These are phyloP conservation scores for Steromphala cineraria DNA, from an alignment of 2,888 invertebrate species.

Conservation along the genomic window DNA sequence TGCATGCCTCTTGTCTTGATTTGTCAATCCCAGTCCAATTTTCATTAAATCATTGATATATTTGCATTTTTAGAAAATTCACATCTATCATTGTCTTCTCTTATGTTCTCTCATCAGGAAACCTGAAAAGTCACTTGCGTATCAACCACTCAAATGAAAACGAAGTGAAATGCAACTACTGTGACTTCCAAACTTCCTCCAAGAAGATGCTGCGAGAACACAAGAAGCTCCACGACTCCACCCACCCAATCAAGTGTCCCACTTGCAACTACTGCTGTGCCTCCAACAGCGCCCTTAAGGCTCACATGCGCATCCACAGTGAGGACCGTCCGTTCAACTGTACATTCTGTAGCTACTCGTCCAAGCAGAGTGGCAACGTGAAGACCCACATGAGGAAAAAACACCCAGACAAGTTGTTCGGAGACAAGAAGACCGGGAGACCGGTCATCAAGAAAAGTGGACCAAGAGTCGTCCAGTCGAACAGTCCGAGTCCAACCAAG, in stretches of 20 bases:
- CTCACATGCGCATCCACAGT: slow-evolving; percentile 64
- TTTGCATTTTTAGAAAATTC: too few relatives aligned
- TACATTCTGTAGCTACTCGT: slow-evolving; percentile 64
- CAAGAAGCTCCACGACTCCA: slow-evolving; percentile 56
- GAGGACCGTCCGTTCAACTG: slow-evolving; percentile 64
- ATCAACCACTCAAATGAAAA: slow-evolving; percentile 70
- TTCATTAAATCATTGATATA: too few relatives aligned
- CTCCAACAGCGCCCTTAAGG: slow-evolving; percentile 57
- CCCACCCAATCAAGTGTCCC: slow-evolving; percentile 44
- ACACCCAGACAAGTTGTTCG: slow-evolving; percentile 52
- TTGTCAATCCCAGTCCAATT: too few relatives aligned
- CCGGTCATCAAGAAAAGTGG: background rate
- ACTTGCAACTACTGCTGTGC: slow-evolving; percentile 65
- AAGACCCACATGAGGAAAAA: slow-evolving; percentile 67
- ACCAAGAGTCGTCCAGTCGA: background rate
- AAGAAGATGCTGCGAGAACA: slow-evolving; percentile 69
- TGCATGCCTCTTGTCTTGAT: too few relatives aligned
- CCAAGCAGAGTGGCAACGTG: slow-evolving; percentile 65
- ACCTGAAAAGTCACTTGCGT: slow-evolving; percentile 71
- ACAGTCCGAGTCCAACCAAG: background rate
- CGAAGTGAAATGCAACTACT: slow-evolving; percentile 63
- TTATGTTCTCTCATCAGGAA: slow-evolving; percentile 65
- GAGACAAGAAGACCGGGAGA: background rate
- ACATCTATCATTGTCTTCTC: too few relatives aligned
- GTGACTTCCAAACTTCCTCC: slow-evolving; percentile 71